Conservation (phyloP, 2,797 vertebrate genomes). For the Menidia menidia region DNA sequence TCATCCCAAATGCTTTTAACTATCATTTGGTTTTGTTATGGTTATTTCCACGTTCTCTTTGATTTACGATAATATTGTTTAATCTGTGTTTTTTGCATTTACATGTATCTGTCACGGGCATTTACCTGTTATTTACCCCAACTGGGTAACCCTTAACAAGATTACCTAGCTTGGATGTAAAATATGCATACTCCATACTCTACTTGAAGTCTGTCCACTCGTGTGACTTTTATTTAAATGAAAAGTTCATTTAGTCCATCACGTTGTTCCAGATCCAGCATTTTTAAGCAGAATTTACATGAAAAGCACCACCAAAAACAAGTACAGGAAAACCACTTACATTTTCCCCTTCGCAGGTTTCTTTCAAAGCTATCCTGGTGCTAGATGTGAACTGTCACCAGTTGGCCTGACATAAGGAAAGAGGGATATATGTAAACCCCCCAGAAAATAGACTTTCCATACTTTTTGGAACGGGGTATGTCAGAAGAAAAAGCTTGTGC, state of each 20-base stretch:
- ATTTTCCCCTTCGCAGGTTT: neutral
- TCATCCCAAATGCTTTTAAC: conserved; percentile 48
- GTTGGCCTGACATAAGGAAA: conserved; percentile 34
- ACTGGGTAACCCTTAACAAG: conserved; percentile 38
- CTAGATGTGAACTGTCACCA: conserved; percentile 54
- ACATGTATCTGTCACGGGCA: conserved; percentile 59
- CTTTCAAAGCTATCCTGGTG: conserved; percentile 48
- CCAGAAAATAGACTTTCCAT: conserved; percentile 34
- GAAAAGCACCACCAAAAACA: conserved; percentile 48
- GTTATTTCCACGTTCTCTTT: conserved; percentile 52
- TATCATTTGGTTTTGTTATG: conserved; percentile 47
- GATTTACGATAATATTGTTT: conserved; percentile 34
- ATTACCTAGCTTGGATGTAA: conserved; percentile 51
- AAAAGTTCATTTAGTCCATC: conserved; percentile 46
- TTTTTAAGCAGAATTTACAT: conserved; percentile 31
- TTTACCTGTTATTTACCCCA: conserved; percentile 52
- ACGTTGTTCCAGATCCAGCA: conserved; percentile 33
- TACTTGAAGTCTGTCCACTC: conserved; percentile 75
- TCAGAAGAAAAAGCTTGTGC: conserved; percentile 18
- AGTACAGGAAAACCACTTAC: conserved; percentile 3
- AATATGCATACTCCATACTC: conserved; percentile 69
- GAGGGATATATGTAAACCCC: conserved; percentile 1
- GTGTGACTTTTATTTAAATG: conserved; percentile 57
- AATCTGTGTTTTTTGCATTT: conserved; percentile 34
- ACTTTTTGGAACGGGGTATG: conserved; percentile 47